Conservation (phyloP, 2,113 vertebrate species). For the Grammomys dolichurus region DNA sequence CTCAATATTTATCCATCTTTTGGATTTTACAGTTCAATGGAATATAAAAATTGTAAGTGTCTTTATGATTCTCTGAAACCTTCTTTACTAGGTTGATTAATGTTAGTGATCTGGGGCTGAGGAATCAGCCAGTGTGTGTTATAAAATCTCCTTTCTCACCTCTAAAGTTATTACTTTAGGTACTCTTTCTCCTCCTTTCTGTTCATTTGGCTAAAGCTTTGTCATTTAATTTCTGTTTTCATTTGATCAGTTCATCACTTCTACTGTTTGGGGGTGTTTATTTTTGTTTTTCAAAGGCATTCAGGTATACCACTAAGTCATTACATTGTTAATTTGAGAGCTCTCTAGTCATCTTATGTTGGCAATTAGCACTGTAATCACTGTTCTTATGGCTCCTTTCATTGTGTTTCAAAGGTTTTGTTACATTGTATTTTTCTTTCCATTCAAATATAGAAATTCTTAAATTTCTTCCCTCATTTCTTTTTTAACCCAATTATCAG, state of each 20-base stretch:
- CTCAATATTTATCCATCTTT: neutral
- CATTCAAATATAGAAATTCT: neutral
- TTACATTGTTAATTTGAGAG: neutral
- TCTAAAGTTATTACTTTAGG: neutral
- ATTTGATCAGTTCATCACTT: neutral
- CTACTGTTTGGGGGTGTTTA: neutral
- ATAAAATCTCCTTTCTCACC: neutral
- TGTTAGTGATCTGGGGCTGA: too few relatives aligned
- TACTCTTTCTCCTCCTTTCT: neutral
- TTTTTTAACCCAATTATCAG: neutral
- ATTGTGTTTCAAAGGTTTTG: neutral
- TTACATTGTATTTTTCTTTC: neutral
- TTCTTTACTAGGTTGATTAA: too few relatives aligned
- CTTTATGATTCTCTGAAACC: neutral
- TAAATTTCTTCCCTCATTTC: neutral
- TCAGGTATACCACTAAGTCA: neutral
- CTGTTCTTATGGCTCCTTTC: neutral
- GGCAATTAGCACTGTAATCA: neutral
- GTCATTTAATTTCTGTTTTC: neutral
- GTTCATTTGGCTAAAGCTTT: neutral
- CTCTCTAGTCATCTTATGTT: neutral
- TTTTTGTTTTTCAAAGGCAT: neutral
- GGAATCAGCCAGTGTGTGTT: neutral
- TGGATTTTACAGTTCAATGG: neutral
- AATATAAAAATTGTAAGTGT: neutral